Evolutionary conservation across 2,113 vertebrate species (phyloP).

Genomic region (Climacteris rufus): DNA sequence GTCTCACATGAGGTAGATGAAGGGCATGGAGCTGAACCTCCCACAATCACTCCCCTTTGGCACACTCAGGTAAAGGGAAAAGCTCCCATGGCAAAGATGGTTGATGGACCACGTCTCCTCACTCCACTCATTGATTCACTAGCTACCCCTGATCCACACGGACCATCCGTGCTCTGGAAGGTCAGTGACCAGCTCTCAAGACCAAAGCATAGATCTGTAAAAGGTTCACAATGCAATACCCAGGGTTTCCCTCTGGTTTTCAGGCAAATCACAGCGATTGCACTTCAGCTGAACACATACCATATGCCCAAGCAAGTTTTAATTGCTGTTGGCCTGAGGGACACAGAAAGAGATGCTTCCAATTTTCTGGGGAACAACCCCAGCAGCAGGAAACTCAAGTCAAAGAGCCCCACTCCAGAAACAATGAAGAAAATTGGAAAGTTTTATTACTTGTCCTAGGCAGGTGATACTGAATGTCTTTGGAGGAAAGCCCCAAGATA

Average conservation of each 20-base stretch:
- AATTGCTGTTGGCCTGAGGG: not conserved
- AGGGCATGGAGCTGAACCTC: not conserved
- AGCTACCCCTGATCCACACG: accelerated
- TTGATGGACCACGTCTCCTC: accelerated
- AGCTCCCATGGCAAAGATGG: not conserved
- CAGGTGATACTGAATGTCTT: not conserved
- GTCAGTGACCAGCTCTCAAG: not conserved
- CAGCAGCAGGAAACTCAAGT: not conserved
- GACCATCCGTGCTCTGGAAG: accelerated
- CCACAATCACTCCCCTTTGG: not conserved
- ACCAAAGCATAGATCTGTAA: not conserved
- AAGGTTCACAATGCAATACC: not conserved
- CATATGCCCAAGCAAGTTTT: not conserved
- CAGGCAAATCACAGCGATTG: not conserved
- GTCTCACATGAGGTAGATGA: not conserved
- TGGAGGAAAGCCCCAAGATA: not conserved
- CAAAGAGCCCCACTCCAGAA: not conserved
- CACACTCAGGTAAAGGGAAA: not conserved
- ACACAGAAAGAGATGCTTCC: not conserved
- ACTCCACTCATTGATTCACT: accelerated
- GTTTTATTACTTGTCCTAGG: not conserved
- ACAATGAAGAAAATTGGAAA: not conserved
- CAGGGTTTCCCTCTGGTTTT: not conserved
- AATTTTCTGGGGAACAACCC: not conserved
- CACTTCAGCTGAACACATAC: not conserved